Evolutionary conservation across 2,888 invertebrate genomes (phyloP).

Genomic region (Dynastes tityus): DNA sequence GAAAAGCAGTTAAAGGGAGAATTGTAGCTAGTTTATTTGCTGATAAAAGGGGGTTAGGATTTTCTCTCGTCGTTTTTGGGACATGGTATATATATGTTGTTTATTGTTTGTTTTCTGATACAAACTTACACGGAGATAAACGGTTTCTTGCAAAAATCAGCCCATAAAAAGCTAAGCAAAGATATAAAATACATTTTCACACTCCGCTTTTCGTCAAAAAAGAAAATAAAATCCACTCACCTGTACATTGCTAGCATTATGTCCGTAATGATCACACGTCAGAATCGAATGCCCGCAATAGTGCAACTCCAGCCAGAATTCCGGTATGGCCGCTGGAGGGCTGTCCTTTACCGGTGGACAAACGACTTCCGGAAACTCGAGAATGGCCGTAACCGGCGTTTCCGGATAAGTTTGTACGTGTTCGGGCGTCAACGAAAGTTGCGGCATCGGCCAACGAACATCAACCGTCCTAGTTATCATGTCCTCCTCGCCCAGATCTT

Average conservation of each 20-base stretch:
- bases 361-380: constrained; percentile 83
- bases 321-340: constrained; percentile 73
- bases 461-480: constrained; percentile 77
- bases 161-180: too few relatives aligned
- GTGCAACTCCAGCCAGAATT: constrained; percentile 85
- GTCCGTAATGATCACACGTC: constrained; percentile 75
- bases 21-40: constrained; percentile 1
- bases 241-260: constrained; percentile 46
- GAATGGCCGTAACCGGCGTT: constrained; percentile 80
- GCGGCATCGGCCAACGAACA: constrained; percentile 86
- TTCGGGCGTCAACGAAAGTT: constrained; percentile 81
- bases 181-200: too few relatives aligned
- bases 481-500: constrained; percentile 57
- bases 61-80: too few relatives aligned
- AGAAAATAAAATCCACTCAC: constrained; percentile 1
- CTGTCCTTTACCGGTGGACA: constrained; percentile 78
- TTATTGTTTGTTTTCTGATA: too few relatives aligned
- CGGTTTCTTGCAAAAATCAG: too few relatives aligned
- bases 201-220: background rate
- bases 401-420: constrained; percentile 86
- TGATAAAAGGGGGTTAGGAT: background rate
- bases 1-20: too few relatives aligned
- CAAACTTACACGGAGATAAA: too few relatives aligned
- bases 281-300: constrained; percentile 86
- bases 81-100: too few relatives aligned